A percentile compares a stretch with the other conserved stretches of the same genome.
phyloP scores from a whole-genome alignment of 1,140 invertebrate genomes.

The Babylonia areolata region DNA sequence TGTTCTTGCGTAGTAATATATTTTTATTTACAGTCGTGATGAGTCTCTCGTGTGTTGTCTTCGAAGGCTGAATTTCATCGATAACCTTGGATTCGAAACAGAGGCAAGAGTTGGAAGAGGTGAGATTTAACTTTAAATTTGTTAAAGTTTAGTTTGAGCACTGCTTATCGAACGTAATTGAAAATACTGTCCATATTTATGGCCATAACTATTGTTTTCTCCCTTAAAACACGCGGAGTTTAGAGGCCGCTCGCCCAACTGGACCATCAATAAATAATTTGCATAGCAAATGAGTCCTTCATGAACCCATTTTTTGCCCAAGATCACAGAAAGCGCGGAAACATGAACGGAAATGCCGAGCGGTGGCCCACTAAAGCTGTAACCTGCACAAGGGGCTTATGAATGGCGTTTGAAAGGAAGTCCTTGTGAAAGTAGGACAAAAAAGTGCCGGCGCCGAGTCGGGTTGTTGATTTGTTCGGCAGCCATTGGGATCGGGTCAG shows the following conservation, averaged over 20 bases:
- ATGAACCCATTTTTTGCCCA: constrained; percentile 36
- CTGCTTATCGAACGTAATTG: background rate
- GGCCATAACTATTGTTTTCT: constrained; percentile 21
- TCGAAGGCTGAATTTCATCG: constrained; percentile 57
- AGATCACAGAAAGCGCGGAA: constrained; percentile 39
- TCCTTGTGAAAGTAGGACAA: constrained; percentile 43
- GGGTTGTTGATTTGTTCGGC: constrained; percentile 52
- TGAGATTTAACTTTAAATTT: constrained; percentile 40
- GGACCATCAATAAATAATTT: constrained; percentile 60
- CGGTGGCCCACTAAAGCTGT: constrained; percentile 3
- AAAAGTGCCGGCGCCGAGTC: constrained; percentile 19
- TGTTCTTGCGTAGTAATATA: constrained; percentile 61
- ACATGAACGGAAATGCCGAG: constrained; percentile 40
- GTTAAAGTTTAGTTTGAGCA: background rate
- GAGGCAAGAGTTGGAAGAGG: constrained; percentile 48
- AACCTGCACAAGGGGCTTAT: constrained; percentile 23
- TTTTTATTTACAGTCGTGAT: constrained; percentile 66
- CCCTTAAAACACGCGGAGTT: constrained; percentile 31
- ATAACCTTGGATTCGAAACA: constrained; percentile 46
- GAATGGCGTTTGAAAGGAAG: constrained; percentile 31
- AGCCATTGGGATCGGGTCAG: constrained; percentile 44
- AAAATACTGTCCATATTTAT: background rate
- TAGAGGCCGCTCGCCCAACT: constrained; percentile 28
- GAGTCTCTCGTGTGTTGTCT: constrained; percentile 62
- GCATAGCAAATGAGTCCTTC: constrained; percentile 62